A percentile compares a stretch with the other conserved stretches of the same genome.
phyloP scores from a whole-genome alignment of 2,888 invertebrate species.

The Eurytoma californica region DNA sequence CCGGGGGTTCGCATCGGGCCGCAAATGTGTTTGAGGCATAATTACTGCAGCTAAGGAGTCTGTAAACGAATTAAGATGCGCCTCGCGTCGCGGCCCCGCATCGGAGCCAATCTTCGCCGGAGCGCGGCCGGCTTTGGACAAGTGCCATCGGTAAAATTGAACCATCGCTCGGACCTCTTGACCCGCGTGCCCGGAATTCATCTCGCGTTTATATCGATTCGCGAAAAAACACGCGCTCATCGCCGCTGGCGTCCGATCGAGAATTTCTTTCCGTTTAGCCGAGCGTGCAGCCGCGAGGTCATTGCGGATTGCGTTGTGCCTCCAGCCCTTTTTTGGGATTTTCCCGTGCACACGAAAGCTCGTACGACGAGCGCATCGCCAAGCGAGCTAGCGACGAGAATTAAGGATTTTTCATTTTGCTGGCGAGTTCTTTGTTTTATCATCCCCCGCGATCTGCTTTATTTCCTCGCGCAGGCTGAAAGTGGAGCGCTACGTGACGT shows the following conservation, averaged over 20 bases:
- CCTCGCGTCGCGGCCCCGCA: conserved; percentile 16
- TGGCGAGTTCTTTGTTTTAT: not conserved
- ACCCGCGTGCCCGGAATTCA: conserved; percentile 69
- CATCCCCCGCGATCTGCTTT: not conserved
- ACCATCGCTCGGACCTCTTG: conserved; percentile 66
- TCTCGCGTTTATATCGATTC: conserved; percentile 34
- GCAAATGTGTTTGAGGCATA: conserved; percentile 44
- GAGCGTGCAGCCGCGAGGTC: not conserved
- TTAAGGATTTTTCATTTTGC: conserved; percentile 1
- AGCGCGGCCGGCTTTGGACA: conserved; percentile 53
- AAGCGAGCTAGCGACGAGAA: not conserved
- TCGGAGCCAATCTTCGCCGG: conserved; percentile 44
- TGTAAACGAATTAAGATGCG: conserved; percentile 44
- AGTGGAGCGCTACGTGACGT: too few relatives aligned
- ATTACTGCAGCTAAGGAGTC: conserved; percentile 44
- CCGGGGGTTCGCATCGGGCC: not conserved
- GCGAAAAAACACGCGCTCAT: not conserved
- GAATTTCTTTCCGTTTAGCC: conserved; percentile 39
- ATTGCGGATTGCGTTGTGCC: not conserved
- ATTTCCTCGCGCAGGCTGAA: not conserved
- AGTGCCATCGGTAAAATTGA: conserved; percentile 67
- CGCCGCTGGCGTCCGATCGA: not conserved
- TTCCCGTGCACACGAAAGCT: not conserved
- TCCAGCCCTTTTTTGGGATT: conserved; percentile 19
- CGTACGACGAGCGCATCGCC: not conserved